Evolutionary conservation across 2,797 vertebrate genomes (phyloP).

Genomic region (Dallia pectoralis): DNA sequence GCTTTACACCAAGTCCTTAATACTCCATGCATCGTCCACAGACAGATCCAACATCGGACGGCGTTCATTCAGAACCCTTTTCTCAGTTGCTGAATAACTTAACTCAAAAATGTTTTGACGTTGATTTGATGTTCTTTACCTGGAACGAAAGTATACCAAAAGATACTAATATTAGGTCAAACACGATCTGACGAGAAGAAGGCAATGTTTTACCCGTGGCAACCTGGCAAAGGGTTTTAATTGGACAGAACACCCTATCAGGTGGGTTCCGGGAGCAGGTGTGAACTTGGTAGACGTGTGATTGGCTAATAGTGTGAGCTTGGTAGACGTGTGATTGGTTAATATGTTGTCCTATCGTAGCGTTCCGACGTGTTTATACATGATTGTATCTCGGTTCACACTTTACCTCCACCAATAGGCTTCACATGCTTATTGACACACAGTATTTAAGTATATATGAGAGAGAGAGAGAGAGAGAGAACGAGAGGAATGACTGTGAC

Average conservation of each 20-base stretch:
- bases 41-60: not conserved
- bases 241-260: not conserved
- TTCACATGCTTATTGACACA: slow-evolving; percentile 52
- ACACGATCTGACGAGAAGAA: not conserved
- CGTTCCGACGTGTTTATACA: slow-evolving; percentile 30
- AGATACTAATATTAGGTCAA: not conserved
- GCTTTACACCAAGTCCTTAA: slow-evolving; percentile 73
- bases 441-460: not conserved
- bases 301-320: not conserved
- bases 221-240: not conserved
- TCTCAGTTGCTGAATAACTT: not conserved
- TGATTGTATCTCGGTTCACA: slow-evolving; percentile 51
- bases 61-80: not conserved
- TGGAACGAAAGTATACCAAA: not conserved
- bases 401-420: slow-evolving; percentile 50
- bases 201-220: not conserved
- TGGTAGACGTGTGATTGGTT: not conserved
- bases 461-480: slow-evolving; percentile 20
- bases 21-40: slow-evolving; percentile 20
- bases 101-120: not conserved
- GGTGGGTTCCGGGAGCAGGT: not conserved
- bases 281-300: not conserved
- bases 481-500: slow-evolving; percentile 21
- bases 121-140: not conserved
- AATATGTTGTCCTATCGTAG: too few species aligned